A percentile compares a stretch with the other conserved stretches of the same genome.
Conservation (phyloP, 2,113 vertebrate genomes). For the Ailuropoda melanoleuca region DNA sequence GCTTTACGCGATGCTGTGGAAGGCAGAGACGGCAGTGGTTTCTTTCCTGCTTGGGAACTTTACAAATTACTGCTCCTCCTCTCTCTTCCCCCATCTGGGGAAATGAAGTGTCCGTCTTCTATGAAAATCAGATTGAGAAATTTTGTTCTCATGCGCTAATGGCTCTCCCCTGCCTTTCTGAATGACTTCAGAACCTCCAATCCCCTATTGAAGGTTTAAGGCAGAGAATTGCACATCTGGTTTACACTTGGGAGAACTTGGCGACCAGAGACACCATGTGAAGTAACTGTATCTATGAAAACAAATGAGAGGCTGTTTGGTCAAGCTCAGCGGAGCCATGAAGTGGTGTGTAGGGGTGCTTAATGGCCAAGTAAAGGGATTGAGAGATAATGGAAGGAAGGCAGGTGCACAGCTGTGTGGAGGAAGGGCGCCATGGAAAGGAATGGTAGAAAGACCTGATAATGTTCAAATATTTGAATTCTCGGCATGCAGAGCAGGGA, state of each 20-base stretch:
- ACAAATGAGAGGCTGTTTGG: not conserved
- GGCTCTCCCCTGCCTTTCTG: not conserved
- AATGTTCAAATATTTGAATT: not conserved
- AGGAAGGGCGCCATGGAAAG: not conserved
- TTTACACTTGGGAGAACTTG: not conserved
- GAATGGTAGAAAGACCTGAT: not conserved
- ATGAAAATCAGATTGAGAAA: not conserved
- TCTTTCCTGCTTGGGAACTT: not conserved
- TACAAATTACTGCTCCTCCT: not conserved
- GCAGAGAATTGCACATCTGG: not conserved
- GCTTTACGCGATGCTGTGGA: not conserved
- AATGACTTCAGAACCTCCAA: not conserved
- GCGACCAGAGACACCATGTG: not conserved
- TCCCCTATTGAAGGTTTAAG: not conserved
- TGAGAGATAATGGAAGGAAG: not conserved
- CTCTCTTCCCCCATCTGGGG: not conserved
- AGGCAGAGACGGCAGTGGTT: not conserved
- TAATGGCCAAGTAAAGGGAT: not conserved
- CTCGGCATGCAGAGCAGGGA: not conserved
- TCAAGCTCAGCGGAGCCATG: not conserved
- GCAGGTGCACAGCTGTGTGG: not conserved
- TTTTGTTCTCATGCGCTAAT: not conserved
- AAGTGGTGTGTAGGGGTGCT: not conserved
- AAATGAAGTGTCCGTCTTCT: not conserved
- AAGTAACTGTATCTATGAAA: not conserved